Percentiles rank a stretch among this genome's conserved stretches.
Conservation (phyloP, 2,888 invertebrate species). For the Calameuta filiformis region DNA sequence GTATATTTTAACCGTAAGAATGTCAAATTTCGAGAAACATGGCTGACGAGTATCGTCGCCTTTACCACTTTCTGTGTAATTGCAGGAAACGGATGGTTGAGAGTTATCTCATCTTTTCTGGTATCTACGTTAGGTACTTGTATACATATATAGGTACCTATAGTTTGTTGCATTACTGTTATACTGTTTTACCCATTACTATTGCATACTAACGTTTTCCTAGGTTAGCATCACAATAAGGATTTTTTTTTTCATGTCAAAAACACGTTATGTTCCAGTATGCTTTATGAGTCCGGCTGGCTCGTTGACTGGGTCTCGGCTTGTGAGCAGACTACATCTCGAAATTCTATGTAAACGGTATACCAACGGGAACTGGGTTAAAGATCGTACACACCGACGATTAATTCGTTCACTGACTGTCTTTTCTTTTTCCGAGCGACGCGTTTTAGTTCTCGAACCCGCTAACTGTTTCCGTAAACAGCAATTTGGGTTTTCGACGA, state of each 20-base stretch:
- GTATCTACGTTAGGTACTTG: not conserved
- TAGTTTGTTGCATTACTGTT: not conserved
- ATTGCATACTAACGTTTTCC: not conserved
- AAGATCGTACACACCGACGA: not conserved
- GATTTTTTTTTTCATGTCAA: not conserved
- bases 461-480: not conserved
- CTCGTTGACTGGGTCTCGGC: not conserved
- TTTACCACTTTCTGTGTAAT: not conserved
- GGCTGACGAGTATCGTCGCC: not conserved
- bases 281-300: not conserved
- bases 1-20: not conserved
- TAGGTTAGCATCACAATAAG: not conserved
- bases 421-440: not conserved
- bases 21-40: not conserved
- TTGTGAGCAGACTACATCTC: not conserved
- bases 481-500: not conserved
- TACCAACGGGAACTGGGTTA: not conserved
- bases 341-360: not conserved
- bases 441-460: not conserved
- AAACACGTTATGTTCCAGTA: not conserved
- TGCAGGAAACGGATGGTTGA: not conserved
- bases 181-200: not conserved
- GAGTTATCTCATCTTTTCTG: not conserved
- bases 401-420: not conserved
- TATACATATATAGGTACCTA: not conserved